Base-by-base conservation (phyloP, 2,797 vertebrate species). In the Cyclopterus lumpus region DNA sequence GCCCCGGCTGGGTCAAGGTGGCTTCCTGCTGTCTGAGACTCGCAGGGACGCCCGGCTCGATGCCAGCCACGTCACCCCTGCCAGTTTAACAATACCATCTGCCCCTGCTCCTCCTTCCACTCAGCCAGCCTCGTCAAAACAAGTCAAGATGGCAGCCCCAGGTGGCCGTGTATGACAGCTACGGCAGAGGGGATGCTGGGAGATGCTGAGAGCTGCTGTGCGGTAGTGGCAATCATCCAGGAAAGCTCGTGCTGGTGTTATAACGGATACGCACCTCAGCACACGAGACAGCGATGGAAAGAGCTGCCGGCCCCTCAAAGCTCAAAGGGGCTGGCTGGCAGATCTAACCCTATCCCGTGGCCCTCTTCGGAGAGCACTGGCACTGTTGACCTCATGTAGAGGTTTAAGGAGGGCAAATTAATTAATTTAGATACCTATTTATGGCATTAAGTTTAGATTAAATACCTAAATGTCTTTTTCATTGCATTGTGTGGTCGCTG, bases 91-190 rank as follows among this genome's bases (percentile, higher is more conserved):
- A 48, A 82, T 79, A 88, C 93, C 93, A 94, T 94, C 94, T 94
- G 93, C 91, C 90, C 90, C 82, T 75, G 79, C 74, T 77, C 86
- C 85, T 84, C 84, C 90, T 84, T 71, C 68, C 44, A 80, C 83
- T 89, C 88, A 89, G 79, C 87, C 80, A 68, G 85, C 73, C 88
- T 88, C 91, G 79, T 93, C 92, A 90, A 92, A 93, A 93, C 92
- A 92, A 93, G 93, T 92, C 93, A 93, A 93, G 93, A 94, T 93
- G 93, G 91, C 87, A 86, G 88, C 92, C 90, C 89, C 90, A 92
- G 92, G 93, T 93, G 92, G 91, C 90, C 80, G 83, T 66, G 84
- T 82, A 81, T 83, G 90, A 91, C 88, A 86, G 88, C 88, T 77
- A 80, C 28, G 26, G 86, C 84, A 73, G 78, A 87, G 75, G 79